Percentiles rank a stretch among this genome's conserved stretches.
Evolutionary conservation across 92 coral and sea anemone genomes (phyloP).

Genomic region (Epizoanthus scotinus): DNA sequence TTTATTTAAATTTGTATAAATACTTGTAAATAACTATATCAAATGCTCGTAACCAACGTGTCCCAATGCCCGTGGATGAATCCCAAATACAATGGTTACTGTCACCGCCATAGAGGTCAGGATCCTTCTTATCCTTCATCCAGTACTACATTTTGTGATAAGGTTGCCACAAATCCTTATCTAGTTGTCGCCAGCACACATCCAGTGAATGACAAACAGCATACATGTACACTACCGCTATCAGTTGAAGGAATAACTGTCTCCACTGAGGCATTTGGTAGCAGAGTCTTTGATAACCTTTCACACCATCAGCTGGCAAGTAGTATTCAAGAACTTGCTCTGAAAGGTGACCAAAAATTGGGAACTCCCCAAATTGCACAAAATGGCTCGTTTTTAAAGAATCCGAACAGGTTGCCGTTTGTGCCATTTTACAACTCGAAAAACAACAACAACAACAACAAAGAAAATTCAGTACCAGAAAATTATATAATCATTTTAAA

Average conservation of each 20-base stretch:
- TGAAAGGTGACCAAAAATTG: conserved; percentile 9
- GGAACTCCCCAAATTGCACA: background rate
- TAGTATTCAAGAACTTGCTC: conserved; percentile 21
- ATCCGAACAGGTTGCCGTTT: background rate
- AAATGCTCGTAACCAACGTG: too few relatives aligned
- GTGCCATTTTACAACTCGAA: background rate
- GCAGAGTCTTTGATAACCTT: background rate
- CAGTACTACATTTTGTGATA: background rate
- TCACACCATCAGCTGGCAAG: background rate
- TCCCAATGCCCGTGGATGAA: too few relatives aligned
- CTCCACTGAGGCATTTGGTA: background rate
- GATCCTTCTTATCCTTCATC: conserved; percentile 16
- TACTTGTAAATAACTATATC: too few relatives aligned
- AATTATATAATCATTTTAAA: background rate
- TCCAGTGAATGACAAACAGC: too few relatives aligned
- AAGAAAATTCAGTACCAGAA: background rate
- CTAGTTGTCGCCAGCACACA: background rate
- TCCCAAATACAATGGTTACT: conserved; percentile 14
- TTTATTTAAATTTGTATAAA: too few relatives aligned
- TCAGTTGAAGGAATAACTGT: conserved; percentile 1
- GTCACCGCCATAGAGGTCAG: conserved; percentile 9
- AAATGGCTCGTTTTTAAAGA: background rate
- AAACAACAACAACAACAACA: background rate
- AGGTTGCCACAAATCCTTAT: background rate
- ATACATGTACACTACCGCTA: background rate